phyloP scores from a whole-genome alignment of 1,140 invertebrate genomes.

The Diprion similis region DNA sequence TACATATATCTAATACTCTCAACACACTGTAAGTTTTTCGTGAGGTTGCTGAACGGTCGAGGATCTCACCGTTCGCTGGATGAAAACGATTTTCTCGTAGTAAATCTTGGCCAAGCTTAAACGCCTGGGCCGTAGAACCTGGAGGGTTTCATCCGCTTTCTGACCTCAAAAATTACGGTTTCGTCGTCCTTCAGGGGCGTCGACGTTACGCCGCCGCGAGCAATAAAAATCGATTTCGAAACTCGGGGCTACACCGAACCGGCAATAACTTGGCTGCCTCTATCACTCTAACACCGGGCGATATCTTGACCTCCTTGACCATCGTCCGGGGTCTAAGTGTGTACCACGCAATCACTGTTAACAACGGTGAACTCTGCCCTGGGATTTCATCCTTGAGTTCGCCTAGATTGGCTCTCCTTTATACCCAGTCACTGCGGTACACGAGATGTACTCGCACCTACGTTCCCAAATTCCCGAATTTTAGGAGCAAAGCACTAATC shows the following conservation, averaged over 20 bases:
- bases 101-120: too few species aligned
- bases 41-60: too few species aligned
- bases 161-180: neutral
- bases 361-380: slow-evolving; percentile 6
- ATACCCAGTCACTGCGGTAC: neutral
- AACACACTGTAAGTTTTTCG: too few species aligned
- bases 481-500: too few species aligned
- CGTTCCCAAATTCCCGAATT: too few species aligned
- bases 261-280: neutral
- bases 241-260: neutral
- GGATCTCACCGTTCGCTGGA: too few species aligned
- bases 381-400: neutral
- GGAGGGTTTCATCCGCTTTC: neutral
- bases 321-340: neutral
- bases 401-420: neutral
- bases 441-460: too few species aligned
- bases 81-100: too few species aligned
- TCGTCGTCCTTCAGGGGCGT: neutral
- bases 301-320: slow-evolving; percentile 5
- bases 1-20: too few species aligned
- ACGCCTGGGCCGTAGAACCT: neutral
- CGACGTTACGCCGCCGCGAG: neutral
- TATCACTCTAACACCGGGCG: neutral
- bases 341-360: slow-evolving; percentile 4
- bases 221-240: neutral